Base-by-base conservation (phyloP, 2,888 invertebrate species). In the Acronicta leporina region DNA sequence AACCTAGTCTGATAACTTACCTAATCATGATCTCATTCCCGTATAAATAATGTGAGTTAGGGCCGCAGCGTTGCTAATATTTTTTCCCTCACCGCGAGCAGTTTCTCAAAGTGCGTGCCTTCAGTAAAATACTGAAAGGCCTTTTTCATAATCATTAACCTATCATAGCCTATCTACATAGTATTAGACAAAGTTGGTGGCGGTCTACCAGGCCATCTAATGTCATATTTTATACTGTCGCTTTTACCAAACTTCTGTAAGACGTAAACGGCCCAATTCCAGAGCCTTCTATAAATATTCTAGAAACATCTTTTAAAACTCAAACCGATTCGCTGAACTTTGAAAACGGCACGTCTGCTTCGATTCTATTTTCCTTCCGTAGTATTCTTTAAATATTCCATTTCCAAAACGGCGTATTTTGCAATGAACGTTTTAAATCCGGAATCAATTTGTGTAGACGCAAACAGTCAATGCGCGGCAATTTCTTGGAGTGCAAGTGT, bases 401-500 rank as follows among this genome's bases (percentile, higher is more conserved):
- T 65, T 63, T 50, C n/a, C 5, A 47, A 33, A 56, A 30, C 15
- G 45, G 27, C 27, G 43, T 70, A 50, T 15, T 50, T 50, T 42
- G 35, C 13, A 14, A 11, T 13, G 35, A 51, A 16, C 33, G 10
- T 47, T 50, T 46, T 14, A 42, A 56, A 54, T 38, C 41, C 33
- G 54, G 49, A 50, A 60, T 53, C 56, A 63, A 58, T 63, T 60
- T 63, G 40, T 57, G 58, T 44, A 52, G 41, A 49, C n/a, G 51
- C 65, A 57, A 66, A 65, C 57, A 61, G 49, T 68, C 64, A 77
- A 78, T 80, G 77, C 71, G 68, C 70, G 75, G 77, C 83, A 85
- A 85, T 85, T 80, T 80, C 57, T 70, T 68, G 62, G 58, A 86
- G 83, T 82, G 82, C 82, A 83, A 76, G 77, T 63, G 52, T 61